These are phyloP conservation scores for Carollia perspicillata DNA, from an alignment of 2,113 vertebrate genomes.

Conservation along the genomic window DNA sequence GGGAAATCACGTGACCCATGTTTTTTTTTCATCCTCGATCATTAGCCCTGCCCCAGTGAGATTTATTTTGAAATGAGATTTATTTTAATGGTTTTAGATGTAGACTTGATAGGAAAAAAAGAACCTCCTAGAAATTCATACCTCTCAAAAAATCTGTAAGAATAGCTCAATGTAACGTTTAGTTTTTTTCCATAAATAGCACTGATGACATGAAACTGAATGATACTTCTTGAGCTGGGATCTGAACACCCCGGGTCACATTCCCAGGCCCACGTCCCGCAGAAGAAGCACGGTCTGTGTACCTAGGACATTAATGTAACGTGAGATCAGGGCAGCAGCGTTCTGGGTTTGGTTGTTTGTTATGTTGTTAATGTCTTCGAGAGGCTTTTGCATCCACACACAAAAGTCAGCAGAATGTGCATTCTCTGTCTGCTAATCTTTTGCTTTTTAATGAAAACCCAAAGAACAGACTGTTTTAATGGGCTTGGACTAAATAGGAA, in stretches of 20 bases:
- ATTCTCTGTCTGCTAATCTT: neutral
- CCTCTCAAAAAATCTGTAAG: neutral
- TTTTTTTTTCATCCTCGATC: neutral
- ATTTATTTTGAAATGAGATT: constrained; percentile 24
- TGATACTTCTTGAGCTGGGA: neutral
- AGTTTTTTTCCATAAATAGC: neutral
- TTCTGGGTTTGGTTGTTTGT: neutral
- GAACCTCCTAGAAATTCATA: neutral
- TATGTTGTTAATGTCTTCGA: neutral
- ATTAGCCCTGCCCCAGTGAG: neutral
- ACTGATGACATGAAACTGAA: neutral
- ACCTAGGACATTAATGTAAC: neutral
- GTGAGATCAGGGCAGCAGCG: neutral
- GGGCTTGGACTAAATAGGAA: neutral
- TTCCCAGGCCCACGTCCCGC: rapidly evolving
- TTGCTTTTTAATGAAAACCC: neutral
- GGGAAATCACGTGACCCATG: neutral
- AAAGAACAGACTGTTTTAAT: neutral
- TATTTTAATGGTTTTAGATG: constrained; percentile 3
- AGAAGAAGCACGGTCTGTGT: neutral
- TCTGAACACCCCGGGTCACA: rapidly evolving
- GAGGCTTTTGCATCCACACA: neutral
- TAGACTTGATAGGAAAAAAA: neutral
- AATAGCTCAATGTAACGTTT: neutral
- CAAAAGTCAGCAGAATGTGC: neutral